Percentiles rank a stretch among this genome's conserved stretches.
Conservation (phyloP, 1,140 invertebrate species). For the Drosophila sucinea region DNA sequence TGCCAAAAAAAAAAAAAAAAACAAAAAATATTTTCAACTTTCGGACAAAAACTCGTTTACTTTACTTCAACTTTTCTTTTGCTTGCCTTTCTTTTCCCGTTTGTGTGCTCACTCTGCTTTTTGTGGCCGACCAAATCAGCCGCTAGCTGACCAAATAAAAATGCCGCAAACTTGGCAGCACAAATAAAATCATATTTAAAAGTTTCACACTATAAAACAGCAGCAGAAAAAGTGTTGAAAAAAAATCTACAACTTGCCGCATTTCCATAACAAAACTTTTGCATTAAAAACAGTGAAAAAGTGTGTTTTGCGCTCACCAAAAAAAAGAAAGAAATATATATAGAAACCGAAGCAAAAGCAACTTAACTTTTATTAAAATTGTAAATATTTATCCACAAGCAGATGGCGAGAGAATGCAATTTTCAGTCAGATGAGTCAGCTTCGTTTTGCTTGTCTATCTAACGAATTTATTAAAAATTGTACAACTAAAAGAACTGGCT, state of each 20-base stretch:
- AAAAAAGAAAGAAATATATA: conserved; percentile 13
- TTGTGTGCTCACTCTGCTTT: not conserved
- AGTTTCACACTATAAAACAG: conserved; percentile 60
- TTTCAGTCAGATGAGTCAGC: not conserved
- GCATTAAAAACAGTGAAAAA: conserved; percentile 60
- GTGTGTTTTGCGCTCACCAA: conserved; percentile 41
- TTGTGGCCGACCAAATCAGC: conserved; percentile 51
- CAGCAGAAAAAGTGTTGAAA: conserved; percentile 29
- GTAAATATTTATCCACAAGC: conserved; percentile 75
- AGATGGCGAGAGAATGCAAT: conserved; percentile 32
- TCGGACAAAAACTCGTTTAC: conserved; percentile 32
- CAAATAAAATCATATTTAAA: conserved; percentile 81
- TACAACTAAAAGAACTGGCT: no score
- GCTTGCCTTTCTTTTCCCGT: conserved; percentile 4
- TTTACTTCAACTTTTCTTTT: conserved; percentile 24
- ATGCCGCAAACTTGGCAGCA: conserved; percentile 57
- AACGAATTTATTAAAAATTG: not conserved
- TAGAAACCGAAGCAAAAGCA: conserved; percentile 27
- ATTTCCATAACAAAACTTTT: conserved; percentile 69
- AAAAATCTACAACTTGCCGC: conserved; percentile 50
- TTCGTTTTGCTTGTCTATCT: not conserved
- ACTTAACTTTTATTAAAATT: conserved; percentile 77
- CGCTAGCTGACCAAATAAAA: conserved; percentile 69
- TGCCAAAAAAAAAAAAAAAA: conserved; percentile 4
- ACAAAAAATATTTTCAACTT: conserved; percentile 1